A percentile compares a stretch with the other conserved stretches of the same genome.
Conservation (phyloP, 2,888 invertebrate genomes). For the Eutolmus rufibarbis region DNA sequence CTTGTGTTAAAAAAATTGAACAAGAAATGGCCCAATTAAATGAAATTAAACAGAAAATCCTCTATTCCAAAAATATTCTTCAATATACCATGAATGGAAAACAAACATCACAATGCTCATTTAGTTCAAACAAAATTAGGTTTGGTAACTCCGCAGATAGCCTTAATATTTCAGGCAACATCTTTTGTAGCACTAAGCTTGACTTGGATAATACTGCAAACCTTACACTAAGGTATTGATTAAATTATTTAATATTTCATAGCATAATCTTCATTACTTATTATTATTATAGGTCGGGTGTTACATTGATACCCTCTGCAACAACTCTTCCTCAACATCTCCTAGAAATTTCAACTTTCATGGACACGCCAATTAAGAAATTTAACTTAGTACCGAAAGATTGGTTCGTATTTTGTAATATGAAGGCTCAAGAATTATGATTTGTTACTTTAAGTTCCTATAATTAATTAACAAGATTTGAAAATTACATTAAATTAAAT, state of each 20-base stretch:
- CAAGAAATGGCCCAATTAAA: constrained; percentile 57
- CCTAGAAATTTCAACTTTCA: constrained; percentile 55
- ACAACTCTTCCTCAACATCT: constrained; percentile 53
- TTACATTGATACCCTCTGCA: constrained; percentile 33
- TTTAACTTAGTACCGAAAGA: constrained; percentile 54
- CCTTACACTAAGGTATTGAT: not conserved
- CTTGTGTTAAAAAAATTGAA: constrained; percentile 57
- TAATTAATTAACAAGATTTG: not conserved
- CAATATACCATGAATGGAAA: constrained; percentile 54
- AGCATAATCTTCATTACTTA: not conserved
- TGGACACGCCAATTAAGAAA: constrained; percentile 56
- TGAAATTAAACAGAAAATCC: constrained; percentile 60
- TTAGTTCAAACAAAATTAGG: not conserved
- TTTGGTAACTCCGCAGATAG: constrained; percentile 46
- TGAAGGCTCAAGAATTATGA: not conserved
- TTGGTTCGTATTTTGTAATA: constrained; percentile 51
- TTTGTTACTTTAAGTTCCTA: too few relatives aligned
- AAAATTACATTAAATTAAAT: not conserved
- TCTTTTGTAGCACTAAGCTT: constrained; percentile 59
- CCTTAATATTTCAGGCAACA: constrained; percentile 53
- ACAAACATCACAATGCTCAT: not conserved
- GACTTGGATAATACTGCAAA: constrained; percentile 56
- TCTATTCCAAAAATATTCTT: constrained; percentile 57
- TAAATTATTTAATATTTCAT: not conserved
- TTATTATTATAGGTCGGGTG: constrained; percentile 39